Base-by-base conservation (phyloP, 2,888 invertebrate species). In the Zaprionus bogoriensis region DNA sequence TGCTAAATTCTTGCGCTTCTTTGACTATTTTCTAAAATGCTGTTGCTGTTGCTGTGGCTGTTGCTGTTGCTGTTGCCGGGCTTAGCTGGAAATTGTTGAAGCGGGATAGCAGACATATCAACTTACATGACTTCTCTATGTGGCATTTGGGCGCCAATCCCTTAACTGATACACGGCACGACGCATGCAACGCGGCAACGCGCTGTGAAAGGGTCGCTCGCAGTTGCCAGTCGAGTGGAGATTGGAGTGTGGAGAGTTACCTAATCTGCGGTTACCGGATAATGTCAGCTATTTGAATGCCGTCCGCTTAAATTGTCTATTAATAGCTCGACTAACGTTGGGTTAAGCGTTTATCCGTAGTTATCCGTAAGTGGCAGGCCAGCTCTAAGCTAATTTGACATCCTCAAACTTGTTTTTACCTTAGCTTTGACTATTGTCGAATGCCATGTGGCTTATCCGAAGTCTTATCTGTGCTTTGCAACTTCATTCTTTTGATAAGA, bases 81-180 rank as follows among this genome's bases (percentile, higher is more conserved):
- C 63, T 67, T 66, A 58, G 70, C 38, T 69, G 70, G 62, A 62
- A 62, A 62, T 69, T 52, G 81, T 52, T 64, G 51, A 27, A 71
- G 77, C 53, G 54, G 61, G 70, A 74, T 61, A 67, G 82, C 82
- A 51, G 50, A 50, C 57, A 54, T 80, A 83, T 86, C 74, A 73
- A 45, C 69, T 83, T 80, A 80, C 86, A 80, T 83, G 81, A 84
- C 79, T 84, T 59, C 76, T 84, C 82, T 71, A 84, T 74, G 85
- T 78, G 85, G 74, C 86, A 77, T 83, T 86, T 80, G 77, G 84
- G 80, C 87, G 80, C 87, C 80, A 74, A 80, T 73, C 77, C 84
- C 75, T 80, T 64, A 80, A 77, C 72, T 79, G 79, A 78, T 82
- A 59, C 64, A 62, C 77, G 48, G 52, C 77, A 42, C 52, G 47